Evolutionary conservation across 2,797 vertebrate genomes (phyloP).

Genomic region (Neomorphus geoffroyi): DNA sequence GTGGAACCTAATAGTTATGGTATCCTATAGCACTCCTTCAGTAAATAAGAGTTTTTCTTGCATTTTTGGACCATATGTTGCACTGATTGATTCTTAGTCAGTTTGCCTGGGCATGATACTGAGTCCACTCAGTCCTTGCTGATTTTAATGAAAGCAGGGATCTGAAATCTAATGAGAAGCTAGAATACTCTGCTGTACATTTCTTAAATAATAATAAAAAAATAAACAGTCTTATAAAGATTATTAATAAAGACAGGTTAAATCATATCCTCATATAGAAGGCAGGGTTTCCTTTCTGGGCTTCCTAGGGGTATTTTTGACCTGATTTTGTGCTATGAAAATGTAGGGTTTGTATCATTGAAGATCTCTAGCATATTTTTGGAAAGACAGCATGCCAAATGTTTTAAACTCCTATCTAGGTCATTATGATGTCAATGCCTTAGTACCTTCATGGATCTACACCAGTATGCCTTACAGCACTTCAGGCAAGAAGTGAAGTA

Average conservation of each 20-base stretch:
- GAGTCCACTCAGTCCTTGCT: neutral
- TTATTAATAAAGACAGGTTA: neutral
- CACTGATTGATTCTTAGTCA: neutral
- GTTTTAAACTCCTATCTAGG: neutral
- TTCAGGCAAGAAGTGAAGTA: neutral
- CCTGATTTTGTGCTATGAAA: neutral
- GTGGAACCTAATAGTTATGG: neutral
- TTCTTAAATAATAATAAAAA: neutral
- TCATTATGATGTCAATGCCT: neutral
- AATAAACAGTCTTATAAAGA: neutral
- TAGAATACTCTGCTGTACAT: neutral
- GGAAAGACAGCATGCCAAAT: neutral
- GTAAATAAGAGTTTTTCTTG: neutral
- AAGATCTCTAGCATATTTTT: neutral
- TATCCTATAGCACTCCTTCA: neutral
- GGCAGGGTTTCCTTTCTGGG: neutral
- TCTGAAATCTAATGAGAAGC: neutral
- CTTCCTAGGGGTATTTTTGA: neutral
- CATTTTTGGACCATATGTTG: accelerated
- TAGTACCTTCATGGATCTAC: neutral
- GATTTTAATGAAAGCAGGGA: neutral
- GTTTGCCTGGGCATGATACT: neutral
- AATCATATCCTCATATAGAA: neutral
- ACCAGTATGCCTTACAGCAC: neutral
- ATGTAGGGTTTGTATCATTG: neutral